Evolutionary conservation across 2,113 vertebrate genomes (phyloP), one percentile per base, ranked within the genome.

Genomic region (Illadopsis cleaveri): DNA sequence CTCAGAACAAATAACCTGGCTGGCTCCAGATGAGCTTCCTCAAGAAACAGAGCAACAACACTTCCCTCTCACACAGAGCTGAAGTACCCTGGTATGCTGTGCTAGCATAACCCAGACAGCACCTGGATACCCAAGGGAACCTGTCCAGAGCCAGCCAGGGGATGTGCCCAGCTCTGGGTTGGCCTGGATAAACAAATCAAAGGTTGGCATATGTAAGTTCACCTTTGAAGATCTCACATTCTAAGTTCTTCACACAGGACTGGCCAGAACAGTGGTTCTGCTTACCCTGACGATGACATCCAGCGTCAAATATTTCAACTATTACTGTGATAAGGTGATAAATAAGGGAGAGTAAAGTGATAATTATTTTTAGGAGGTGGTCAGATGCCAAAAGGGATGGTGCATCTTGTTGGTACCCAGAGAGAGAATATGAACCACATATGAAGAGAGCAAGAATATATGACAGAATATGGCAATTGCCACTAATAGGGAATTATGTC

Each of bases 31-130:
- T 5, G 35, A 86, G 81, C 65, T 50, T 81, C 83, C 86, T 51
- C 30, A 31, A 75, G 95, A 25, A 82, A 30, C 30, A 12, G 53
- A 68, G 61, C 60, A 33, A 0, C 50, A 58, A 24, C 9, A 1
- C 56, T 35, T 33, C 42, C 11, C 37, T 51, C 40, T 47, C 38
- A 12, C 30, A 31, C 5, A 10, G 57, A 58, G 61, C 47, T 20
- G 21, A 42, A n/a, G 6, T 0, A 2, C 12, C 16, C 1, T 1
- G 33, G 25, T 12, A 7, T 0, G 1, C 48, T 11, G 22, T 5
- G 40, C 35, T 16, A 17, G 64, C 1, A 3, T 69, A 62, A 64
- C 47, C 72, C 64, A 42, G 30, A 37, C 3, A 30, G 20, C 73
- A 16, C 4, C 42, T 19, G 35, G 54, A 5, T 1, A 35, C 45